Conservation (phyloP, 2,113 vertebrate genomes). For the Lasiurus cinereus region DNA sequence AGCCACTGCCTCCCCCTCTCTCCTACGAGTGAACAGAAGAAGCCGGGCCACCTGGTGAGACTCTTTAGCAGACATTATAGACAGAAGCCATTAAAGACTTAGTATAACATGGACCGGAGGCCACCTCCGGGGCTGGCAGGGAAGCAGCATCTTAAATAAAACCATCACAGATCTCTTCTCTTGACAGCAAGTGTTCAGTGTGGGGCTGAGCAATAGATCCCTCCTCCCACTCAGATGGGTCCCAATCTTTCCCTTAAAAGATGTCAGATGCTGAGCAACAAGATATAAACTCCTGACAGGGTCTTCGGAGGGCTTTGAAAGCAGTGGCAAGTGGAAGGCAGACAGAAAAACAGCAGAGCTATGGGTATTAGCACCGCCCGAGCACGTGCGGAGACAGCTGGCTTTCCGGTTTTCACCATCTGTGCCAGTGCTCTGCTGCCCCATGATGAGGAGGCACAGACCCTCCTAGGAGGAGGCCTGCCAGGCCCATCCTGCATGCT, state of each 20-base stretch:
- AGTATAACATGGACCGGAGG: not conserved
- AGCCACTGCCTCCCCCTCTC: not conserved
- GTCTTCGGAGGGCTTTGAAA: not conserved
- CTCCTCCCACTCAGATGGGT: not conserved
- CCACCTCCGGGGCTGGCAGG: not conserved
- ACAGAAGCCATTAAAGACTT: conserved; percentile 53
- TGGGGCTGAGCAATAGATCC: not conserved
- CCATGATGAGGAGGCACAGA: not conserved
- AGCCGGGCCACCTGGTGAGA: not conserved
- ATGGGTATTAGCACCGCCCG: rapidly evolving
- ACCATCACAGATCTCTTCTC: not conserved
- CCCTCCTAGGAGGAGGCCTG: not conserved
- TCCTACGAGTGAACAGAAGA: not conserved
- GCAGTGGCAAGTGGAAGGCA: not conserved
- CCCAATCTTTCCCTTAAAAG: not conserved
- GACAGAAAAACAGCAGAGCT: not conserved
- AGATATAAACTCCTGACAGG: rapidly evolving
- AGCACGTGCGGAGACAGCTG: not conserved
- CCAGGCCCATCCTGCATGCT: not conserved
- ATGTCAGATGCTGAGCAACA: not conserved
- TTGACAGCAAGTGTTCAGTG: not conserved
- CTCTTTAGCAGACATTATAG: not conserved
- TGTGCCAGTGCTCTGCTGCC: not conserved
- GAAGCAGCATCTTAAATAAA: conserved; percentile 50
- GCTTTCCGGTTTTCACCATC: not conserved